These are phyloP conservation scores for Ifrita kowaldi DNA, from an alignment of 2,113 vertebrate species.

Conservation along the genomic window DNA sequence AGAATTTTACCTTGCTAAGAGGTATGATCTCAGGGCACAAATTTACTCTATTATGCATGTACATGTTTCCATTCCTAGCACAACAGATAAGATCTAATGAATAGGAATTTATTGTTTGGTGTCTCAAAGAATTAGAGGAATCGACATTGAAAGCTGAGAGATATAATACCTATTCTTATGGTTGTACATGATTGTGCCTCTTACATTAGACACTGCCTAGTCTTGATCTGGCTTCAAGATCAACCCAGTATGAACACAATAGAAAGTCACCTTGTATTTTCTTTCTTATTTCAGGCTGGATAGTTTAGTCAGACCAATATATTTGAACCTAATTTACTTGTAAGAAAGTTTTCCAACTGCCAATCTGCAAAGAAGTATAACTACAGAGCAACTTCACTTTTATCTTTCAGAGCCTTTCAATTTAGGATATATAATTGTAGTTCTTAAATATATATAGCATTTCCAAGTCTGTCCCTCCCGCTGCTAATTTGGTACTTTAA, in stretches of 20 bases:
- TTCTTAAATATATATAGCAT: background rate
- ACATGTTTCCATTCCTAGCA: background rate
- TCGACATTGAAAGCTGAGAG: background rate
- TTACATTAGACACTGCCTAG: background rate
- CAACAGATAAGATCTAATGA: background rate
- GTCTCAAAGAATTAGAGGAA: slow-evolving; percentile 8
- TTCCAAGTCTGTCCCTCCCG: background rate
- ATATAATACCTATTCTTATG: background rate
- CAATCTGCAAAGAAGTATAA: background rate
- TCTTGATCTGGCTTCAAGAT: background rate
- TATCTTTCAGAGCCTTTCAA: background rate
- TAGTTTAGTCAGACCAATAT: background rate
- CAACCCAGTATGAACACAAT: background rate
- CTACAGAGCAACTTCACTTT: background rate
- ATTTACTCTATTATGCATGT: background rate
- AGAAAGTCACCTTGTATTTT: background rate
- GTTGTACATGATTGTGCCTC: background rate
- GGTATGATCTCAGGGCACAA: background rate
- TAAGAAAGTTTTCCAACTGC: background rate
- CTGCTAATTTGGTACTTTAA: background rate
- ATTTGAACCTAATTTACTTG: background rate
- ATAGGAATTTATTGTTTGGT: background rate
- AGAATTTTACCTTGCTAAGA: background rate
- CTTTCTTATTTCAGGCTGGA: background rate
- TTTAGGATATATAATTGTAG: background rate